Base-by-base conservation (phyloP, 2,797 vertebrate genomes). In the Denticeps clupeoides region DNA sequence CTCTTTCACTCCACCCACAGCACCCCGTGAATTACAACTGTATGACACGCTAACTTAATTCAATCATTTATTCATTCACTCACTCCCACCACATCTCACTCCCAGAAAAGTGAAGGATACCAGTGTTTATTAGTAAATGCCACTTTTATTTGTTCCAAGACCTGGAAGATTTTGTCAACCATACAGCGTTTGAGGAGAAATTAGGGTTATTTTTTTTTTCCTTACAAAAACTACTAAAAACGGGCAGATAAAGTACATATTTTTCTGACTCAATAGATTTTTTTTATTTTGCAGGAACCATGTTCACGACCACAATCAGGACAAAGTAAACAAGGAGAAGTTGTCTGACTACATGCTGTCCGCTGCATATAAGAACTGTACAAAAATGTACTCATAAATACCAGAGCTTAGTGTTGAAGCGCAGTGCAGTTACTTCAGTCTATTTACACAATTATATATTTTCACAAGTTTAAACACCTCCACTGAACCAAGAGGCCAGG, bases 71-170 rank as follows among this genome's bases (percentile, higher is more conserved):
- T n/a, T n/a, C n/a, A n/a, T n/a, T n/a, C n/a, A n/a, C n/a, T n/a
- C n/a, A n/a, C n/a, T n/a, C n/a, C n/a, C n/a, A n/a, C n/a, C n/a
- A n/a, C n/a, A n/a, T n/a, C n/a, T n/a, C n/a, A n/a, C n/a, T n/a
- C n/a, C n/a, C n/a, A n/a, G n/a, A n/a, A n/a, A n/a, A n/a, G n/a
- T n/a, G n/a, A n/a, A n/a, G n/a, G n/a, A n/a, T n/a, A n/a, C n/a
- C n/a, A n/a, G 19, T 7, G 26, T 32, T 28, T n/a, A 9, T 38
- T 53, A 64, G 60, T 53, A 62, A 62, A 59, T 51, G 69, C 47
- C 65, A 58, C 77, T 67, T 84, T 80, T n/a, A n/a, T 81, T 82
- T 82, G 69, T 70, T 77, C 65, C 72, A 72, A 73, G 70, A 73
- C 60, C 68, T 67, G 53, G 54, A 62, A 54, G 48, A 48, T 25